These are phyloP conservation scores for Cyprinodon brontotheroides DNA, from an alignment of 2,113 vertebrate species.

Conservation along the genomic window DNA sequence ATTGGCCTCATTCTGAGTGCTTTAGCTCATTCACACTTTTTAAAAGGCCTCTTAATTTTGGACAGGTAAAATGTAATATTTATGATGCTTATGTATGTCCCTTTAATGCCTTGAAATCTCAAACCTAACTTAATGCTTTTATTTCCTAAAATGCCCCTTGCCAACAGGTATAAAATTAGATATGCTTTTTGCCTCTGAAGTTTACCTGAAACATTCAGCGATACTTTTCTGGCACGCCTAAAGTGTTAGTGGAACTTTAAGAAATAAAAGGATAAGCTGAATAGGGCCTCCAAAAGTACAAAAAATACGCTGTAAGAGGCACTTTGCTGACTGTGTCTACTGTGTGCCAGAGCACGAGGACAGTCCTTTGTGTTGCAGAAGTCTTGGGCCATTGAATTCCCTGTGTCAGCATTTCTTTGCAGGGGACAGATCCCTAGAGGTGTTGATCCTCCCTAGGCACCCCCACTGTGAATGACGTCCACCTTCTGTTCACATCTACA, in stretches of 20 bases:
- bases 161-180: slow-evolving; percentile 46
- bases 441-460: slow-evolving; percentile 63
- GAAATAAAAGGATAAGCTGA: slow-evolving; percentile 36
- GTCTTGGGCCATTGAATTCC: slow-evolving; percentile 76
- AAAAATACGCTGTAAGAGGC: slow-evolving; percentile 72
- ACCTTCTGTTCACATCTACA: slow-evolving; percentile 78
- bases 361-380: slow-evolving; percentile 74
- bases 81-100: not conserved
- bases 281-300: slow-evolving; percentile 48
- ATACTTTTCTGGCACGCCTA: slow-evolving; percentile 63
- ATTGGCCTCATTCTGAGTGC: no score
- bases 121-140: slow-evolving; percentile 32
- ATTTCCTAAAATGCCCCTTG: slow-evolving; percentile 30
- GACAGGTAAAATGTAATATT: no score
- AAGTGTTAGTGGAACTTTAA: slow-evolving; percentile 55
- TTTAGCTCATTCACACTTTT: no score
- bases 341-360: slow-evolving; percentile 71
- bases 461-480: slow-evolving; percentile 73
- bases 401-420: slow-evolving; percentile 80
- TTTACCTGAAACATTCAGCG: slow-evolving; percentile 59
- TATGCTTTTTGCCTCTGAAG: slow-evolving; percentile 37
- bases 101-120: slow-evolving; percentile 41
- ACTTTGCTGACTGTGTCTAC: slow-evolving; percentile 80
- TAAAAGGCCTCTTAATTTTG: no score
- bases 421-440: slow-evolving; percentile 77